Base-by-base conservation (phyloP, 2,113 vertebrate genomes). In the Psilopogon haemacephalus region DNA sequence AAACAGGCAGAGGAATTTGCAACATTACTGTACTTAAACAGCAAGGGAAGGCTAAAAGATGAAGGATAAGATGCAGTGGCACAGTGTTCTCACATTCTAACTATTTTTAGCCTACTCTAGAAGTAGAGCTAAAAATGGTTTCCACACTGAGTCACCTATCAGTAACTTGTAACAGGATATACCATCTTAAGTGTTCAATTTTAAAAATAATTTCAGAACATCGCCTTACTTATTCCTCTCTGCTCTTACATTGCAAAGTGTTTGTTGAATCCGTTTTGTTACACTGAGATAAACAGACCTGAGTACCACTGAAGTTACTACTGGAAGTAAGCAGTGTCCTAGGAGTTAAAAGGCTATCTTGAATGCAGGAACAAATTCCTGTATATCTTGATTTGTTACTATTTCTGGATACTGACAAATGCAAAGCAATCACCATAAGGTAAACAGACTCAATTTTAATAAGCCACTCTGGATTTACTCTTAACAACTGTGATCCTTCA, bases 91-190 rank as follows among this genome's bases (percentile, higher is more conserved):
- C 80, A 86, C 35, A 38, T 33, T 46, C 69, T 7, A 32, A 32
- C 44, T 94, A 88, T 92, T 92, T 94, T 90, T 77, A 88, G 72
- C 64, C 60, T 68, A 5, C 28, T 86, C 78, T 73, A 72, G 91
- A 88, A 76, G 76, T 76, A 84, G 82, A 62, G 56, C 50, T 79
- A 54, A 46, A 70, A 67, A 56, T 63, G 23, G 26, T n/a, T 89
- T 60, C 6, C 5, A 26, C 56, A 42, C 58, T 27, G 48, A 94
- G 68, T 35, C 78, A 73, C 14, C 52, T 15, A 18, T 32, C 73
- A 71, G 60, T 52, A 42, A 63, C 63, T 77, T 52, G 18, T 38
- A 59, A 50, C 35, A 33, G 7, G 3, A 72, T 18, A 33, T 1
- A 5, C 9, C 0, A 1, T 26, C 59, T 59, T 18, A 23, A 64